Evolutionary conservation across 2,888 invertebrate genomes (phyloP), one percentile per base, ranked within the genome.

Genomic region (Orthonevra nobilis): DNA sequence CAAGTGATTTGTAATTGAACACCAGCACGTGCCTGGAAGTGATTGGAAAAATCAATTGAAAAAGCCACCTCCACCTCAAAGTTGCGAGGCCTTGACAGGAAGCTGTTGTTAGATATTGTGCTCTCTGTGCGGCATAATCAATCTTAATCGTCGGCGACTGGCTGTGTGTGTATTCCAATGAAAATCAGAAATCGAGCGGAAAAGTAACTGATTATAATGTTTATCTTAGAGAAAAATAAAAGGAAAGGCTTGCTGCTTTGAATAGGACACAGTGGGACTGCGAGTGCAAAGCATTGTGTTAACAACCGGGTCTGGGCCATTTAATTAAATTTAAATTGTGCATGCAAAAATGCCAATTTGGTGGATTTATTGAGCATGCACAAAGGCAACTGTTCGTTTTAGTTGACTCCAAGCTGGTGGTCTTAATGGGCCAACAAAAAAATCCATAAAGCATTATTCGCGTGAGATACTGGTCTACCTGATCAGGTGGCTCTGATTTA

Each of bases 271-370:
- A 17, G 14, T 32, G 19, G 30, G 12, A 19, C 28, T 15, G 38
- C 19, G n/a, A 32, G 10, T 19, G 23, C n/a, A n/a, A n/a, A n/a
- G n/a, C n/a, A 26, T 19, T 40, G 38, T 34, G 42, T 32, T 34
- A 56, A 46, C 61, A 61, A 56, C 28, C 44, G 30, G 42, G 44
- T 60, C 48, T 23, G 50, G 48, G 60, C 42, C 34, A 26, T 66
- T 68, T 56, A 79, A 72, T 77, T 72, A 73, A 72, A 60, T 77
- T 32, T 40, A 68, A 61, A 68, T 66, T 73, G 73, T 73, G 73
- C 73, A 73, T 73, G 73, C 73, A 66, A 72, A 79, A 72, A 61
- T 72, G 60, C 77, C 77, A 79, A 79, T 79, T 79, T 72, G 60
- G 72, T 56, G 72, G 42, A 54, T 70, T 72, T 66, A 72, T 72